phyloP scores from a whole-genome alignment of 2,888 invertebrate genomes.

The Nyleta sp. region DNA sequence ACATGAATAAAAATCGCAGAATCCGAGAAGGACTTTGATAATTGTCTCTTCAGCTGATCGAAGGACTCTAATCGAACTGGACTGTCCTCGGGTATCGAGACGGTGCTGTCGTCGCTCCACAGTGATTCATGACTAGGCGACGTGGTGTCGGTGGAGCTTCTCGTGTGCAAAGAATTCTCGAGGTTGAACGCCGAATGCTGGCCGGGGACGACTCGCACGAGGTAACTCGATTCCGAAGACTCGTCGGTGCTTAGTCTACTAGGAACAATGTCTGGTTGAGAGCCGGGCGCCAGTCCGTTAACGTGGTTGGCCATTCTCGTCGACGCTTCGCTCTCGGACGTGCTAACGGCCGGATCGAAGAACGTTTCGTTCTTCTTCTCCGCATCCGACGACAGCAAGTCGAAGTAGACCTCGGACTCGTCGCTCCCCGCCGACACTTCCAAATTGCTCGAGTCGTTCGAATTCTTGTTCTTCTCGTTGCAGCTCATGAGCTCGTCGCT shows the following conservation, averaged over 20 bases:
- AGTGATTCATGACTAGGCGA: conserved; percentile 77
- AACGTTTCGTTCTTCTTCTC: conserved; percentile 72
- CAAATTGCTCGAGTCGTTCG: too few relatives aligned
- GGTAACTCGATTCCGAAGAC: conserved; percentile 72
- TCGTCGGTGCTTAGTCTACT: conserved; percentile 68
- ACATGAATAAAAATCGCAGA: conserved; percentile 67
- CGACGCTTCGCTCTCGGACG: conserved; percentile 72
- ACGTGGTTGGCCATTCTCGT: conserved; percentile 81
- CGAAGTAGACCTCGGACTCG: conserved; percentile 77
- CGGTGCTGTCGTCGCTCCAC: conserved; percentile 78
- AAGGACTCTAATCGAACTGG: conserved; percentile 36
- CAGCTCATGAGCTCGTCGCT: conserved; percentile 12
- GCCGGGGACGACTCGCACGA: conserved; percentile 16
- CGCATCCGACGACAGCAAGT: conserved; percentile 76
- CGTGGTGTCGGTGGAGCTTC: conserved; percentile 75
- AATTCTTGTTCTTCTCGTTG: too few relatives aligned
- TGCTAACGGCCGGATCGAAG: conserved; percentile 69
- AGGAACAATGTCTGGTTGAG: conserved; percentile 22
- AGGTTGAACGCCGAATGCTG: background rate
- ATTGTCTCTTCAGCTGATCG: conserved; percentile 16
- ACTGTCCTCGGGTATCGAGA: conserved; percentile 75
- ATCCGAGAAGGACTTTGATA: conserved; percentile 76
- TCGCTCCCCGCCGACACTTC: conserved; percentile 80
- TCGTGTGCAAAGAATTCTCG: conserved; percentile 71
- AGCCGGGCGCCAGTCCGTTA: conserved; percentile 6